These are phyloP conservation scores for Varroa destructor DNA, from an alignment of 1,140 invertebrate species.

Conservation along the genomic window DNA sequence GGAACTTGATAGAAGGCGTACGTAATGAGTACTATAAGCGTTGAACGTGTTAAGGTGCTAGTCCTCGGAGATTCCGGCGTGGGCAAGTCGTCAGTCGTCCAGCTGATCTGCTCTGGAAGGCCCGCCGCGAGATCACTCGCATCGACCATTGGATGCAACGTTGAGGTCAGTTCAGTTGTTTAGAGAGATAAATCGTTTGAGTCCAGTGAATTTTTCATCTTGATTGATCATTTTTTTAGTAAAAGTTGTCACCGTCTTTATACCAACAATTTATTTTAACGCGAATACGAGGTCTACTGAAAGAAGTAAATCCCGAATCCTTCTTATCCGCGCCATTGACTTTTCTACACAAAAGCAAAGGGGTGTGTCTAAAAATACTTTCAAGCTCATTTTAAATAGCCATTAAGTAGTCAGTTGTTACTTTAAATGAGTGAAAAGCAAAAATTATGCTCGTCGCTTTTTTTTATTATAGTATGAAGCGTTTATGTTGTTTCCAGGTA, in stretches of 20 bases:
- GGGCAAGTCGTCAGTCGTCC: slow-evolving; percentile 83
- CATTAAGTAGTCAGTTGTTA: background rate
- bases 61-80: slow-evolving; percentile 87
- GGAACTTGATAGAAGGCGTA: no score
- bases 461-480: background rate
- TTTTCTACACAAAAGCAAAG: no score
- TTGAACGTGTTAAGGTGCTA: slow-evolving; percentile 58
- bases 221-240: slow-evolving; percentile 4
- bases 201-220: slow-evolving; percentile 8
- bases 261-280: slow-evolving; percentile 5
- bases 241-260: background rate
- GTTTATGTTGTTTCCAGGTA: no score
- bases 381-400: background rate
- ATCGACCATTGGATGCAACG: slow-evolving; percentile 80
- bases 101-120: slow-evolving; percentile 76
- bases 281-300: background rate
- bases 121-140: slow-evolving; percentile 45
- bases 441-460: slow-evolving; percentile 26
- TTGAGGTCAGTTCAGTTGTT: slow-evolving; percentile 58
- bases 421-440: no score
- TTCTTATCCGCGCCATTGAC: no score
- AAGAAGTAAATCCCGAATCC: no score
- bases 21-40: background rate
- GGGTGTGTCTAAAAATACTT: no score
- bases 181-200: background rate